Evolutionary conservation across 2,888 invertebrate genomes (phyloP).

Genomic region (Eucera pruinosa): DNA sequence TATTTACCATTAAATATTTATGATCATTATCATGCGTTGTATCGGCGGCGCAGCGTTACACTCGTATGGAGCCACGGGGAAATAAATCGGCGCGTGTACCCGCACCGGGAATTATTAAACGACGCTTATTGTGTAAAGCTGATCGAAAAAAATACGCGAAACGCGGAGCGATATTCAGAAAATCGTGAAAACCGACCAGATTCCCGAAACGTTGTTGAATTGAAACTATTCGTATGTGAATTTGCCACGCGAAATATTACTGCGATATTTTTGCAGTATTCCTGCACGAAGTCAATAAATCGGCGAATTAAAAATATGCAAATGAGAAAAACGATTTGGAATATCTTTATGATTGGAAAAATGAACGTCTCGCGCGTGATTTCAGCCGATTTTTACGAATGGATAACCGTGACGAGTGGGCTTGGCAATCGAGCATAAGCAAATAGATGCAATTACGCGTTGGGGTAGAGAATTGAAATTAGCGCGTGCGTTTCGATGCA

Average conservation of each 20-base stretch:
- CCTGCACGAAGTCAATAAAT: background rate
- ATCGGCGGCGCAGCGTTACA: too few relatives aligned
- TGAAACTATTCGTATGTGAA: background rate
- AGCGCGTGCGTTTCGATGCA: conserved; percentile 73
- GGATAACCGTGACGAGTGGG: conserved; percentile 44
- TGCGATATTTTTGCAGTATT: background rate
- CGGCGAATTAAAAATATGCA: background rate
- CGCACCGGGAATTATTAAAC: conserved; percentile 39
- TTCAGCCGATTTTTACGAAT: background rate
- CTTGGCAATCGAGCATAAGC: conserved; percentile 60
- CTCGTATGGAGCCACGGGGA: conserved; percentile 16
- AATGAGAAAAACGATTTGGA: background rate
- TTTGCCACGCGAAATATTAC: background rate
- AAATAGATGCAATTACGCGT: conserved; percentile 70
- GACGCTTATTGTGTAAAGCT: conserved; percentile 44
- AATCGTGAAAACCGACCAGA: conserved; percentile 11
- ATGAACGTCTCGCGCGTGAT: background rate
- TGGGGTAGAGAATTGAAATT: conserved; percentile 66
- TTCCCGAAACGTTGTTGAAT: background rate
- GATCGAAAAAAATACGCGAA: conserved; percentile 22
- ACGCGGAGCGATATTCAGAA: background rate
- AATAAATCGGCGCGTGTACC: conserved; percentile 36
- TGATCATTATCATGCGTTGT: conserved; percentile 41
- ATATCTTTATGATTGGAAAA: background rate
- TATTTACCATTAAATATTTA: conserved; percentile 45